Evolutionary conservation across 2,113 vertebrate genomes (phyloP).

Genomic region (Chaenogobius annularis): DNA sequence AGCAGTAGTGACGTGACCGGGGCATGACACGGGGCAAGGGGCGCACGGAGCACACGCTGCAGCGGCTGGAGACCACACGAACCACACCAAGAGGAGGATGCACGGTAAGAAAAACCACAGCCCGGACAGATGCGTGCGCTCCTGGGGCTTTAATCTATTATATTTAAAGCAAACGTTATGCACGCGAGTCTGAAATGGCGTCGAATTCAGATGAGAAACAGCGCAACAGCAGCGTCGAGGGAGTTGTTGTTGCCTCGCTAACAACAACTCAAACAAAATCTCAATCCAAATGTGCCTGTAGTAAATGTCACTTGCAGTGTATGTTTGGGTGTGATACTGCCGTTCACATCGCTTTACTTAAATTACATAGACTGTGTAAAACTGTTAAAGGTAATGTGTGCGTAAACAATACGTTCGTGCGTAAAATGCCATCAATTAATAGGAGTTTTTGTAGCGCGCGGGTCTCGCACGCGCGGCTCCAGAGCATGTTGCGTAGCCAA

Average conservation of each 20-base stretch:
- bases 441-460: conserved; percentile 3
- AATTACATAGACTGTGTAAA: too few relatives aligned
- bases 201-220: not conserved
- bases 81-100: conserved; percentile 18
- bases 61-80: not conserved
- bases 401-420: not conserved
- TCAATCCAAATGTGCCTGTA: not conserved
- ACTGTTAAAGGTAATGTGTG: too few relatives aligned
- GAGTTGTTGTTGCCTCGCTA: not conserved
- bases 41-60: conserved; percentile 30
- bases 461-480: not conserved
- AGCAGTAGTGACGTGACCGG: conserved; percentile 54
- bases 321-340: not conserved
- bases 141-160: too few relatives aligned
- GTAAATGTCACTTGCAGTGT: not conserved
- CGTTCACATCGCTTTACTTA: too few relatives aligned
- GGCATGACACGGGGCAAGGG: conserved; percentile 35
- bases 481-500: not conserved
- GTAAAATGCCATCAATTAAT: not conserved
- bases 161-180: not conserved
- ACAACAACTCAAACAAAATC: not conserved
- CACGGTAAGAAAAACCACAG: not conserved
- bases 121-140: conserved; percentile 43
- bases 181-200: not conserved
- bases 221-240: not conserved